Base-by-base conservation (phyloP, 1,140 invertebrate species). In the Atta cephalotes region DNA sequence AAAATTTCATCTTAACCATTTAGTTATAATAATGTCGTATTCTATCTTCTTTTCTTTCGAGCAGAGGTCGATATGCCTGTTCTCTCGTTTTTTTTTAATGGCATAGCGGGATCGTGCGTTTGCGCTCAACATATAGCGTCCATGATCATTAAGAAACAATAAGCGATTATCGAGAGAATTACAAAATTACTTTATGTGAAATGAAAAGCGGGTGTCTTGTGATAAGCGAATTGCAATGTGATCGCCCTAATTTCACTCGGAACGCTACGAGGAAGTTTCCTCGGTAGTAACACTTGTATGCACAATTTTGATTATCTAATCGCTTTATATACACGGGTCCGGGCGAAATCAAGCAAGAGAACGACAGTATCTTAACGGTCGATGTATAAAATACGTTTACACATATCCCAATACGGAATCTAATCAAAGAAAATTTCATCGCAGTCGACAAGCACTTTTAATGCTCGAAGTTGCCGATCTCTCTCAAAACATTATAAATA, bases 291-390 rank as follows among this genome's bases (percentile, higher is more conserved):
- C 79, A 81, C 65, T 72, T 31, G 39, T 90, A 88, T 86, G 87
- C 89, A 90, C 89, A 91, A 91, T 90, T 90, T 91, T 86, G 89
- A 88, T 91, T 91, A 91, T 79, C 89, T 91, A 91, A 91, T 90
- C 71, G 82, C 74, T 62, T 78, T 90, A 90, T 90, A 77, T 90
- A 90, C 89, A 90, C 35, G 35, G 77, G 78, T 82, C 25, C 80
- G 56, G 78, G 71, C 88, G 66, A 90, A 90, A 90, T 87, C 62
- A 82, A 89, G 60, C 70, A 77, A 49, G 70, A 74, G 9, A 68
- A 78, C 16, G n/a, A 68, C 53, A 31, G 28, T 65, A 51, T 62
- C 39, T 86, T 87, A 90, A 88, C 56, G 76, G 79, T 62, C 76
- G 62, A 88, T 90, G 80, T 68, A 86, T 81, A 86, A 90, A 90